A percentile compares a stretch with the other conserved stretches of the same genome.
Conservation (phyloP, 1,140 invertebrate species). For the Drosophila setifemur region DNA sequence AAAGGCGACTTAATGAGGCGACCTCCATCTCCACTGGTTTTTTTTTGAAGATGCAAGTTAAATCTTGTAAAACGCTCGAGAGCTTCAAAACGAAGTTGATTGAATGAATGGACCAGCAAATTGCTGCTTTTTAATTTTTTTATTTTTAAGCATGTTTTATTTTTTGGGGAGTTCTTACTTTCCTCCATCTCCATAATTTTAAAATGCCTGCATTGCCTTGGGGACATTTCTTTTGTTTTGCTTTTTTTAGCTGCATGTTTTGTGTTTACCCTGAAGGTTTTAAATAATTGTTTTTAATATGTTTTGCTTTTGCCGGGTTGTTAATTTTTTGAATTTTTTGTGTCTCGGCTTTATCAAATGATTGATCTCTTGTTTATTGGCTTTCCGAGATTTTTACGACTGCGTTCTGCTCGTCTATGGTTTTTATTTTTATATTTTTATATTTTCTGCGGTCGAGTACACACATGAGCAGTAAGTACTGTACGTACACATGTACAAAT, state of each 20-base stretch:
- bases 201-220: constrained; percentile 18
- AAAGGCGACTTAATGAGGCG: constrained; percentile 40
- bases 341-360: constrained; percentile 52
- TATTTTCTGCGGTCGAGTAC: neutral
- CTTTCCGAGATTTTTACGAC: constrained; percentile 31
- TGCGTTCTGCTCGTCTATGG: constrained; percentile 15
- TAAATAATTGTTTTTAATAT: constrained; percentile 18
- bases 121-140: constrained; percentile 1
- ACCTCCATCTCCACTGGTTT: neutral
- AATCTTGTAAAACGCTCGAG: constrained; percentile 15
- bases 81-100: neutral
- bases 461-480: no score
- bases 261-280: constrained; percentile 3
- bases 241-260: neutral
- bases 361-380: constrained; percentile 61
- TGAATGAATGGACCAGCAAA: neutral
- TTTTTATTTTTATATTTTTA: neutral
- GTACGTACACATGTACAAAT: neutral
- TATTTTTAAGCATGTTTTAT: constrained; percentile 45
- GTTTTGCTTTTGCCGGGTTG: constrained; percentile 3
- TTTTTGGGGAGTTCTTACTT: constrained; percentile 2
- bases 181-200: neutral
- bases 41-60: constrained; percentile 10
- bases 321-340: constrained; percentile 9
- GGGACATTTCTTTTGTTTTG: constrained; percentile 26